Base-by-base conservation (phyloP, 2,888 invertebrate species). In the Heteromurus nitidus region DNA sequence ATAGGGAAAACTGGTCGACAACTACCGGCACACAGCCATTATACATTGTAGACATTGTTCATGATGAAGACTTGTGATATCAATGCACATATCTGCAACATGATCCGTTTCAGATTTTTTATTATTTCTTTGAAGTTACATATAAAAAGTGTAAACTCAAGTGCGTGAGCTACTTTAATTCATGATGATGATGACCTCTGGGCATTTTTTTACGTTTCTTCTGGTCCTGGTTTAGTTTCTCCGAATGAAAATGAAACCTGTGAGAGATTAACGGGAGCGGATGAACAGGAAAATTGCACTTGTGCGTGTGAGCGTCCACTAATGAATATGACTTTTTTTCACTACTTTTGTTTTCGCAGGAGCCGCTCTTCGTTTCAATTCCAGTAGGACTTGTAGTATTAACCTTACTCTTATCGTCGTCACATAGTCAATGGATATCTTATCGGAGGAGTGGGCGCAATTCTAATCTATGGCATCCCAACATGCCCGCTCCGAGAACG, bases 381-480 rank as follows among this genome's bases (percentile, higher is more conserved):
- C 80, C 72, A 55, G 55, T 80, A 50, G 62, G 44, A 18, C 16
- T 72, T 9, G 20, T 80, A 65, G 64, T 72, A 5, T 11, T 79
- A 16, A 2, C 42, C 30, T 20, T 82, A 30, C 62, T 75, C 44
- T 53, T 82, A 55, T 68, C 73, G 11, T 73, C 58, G 3, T 64
- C 69, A 22, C 22, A 80, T 53, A 67, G 76, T 50, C 83, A 83
- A 65, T 83, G 83, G 83, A 60, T 83, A 11, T 72, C 67, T 28
- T 80, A 64, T 31, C 9, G 24, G 42, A 53, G 67, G 16, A 65
- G 28, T 50, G 73, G 75, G n/a, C 64, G 65, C 16, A 24, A 81
- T 22, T 81, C 76, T 16, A 76, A 55, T 20, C 24, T 81, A 42
- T 83, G 83, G 83, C 68, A 70, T 73, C 83, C 83, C 16, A 83